These are phyloP conservation scores for Drosophila sulfurigaster DNA, from an alignment of 1,140 invertebrate genomes.

Conservation along the genomic window DNA sequence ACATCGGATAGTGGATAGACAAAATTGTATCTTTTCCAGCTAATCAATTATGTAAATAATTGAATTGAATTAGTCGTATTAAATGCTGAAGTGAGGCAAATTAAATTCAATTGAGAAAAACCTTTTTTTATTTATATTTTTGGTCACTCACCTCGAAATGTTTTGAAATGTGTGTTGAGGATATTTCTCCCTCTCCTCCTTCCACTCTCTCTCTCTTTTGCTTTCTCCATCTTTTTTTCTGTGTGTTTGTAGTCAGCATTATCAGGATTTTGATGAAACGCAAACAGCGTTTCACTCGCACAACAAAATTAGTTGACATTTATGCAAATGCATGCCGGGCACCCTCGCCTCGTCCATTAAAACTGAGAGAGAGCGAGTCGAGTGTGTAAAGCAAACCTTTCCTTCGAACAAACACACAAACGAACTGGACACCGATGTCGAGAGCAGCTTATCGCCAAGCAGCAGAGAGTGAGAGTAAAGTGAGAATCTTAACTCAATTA, in stretches of 20 bases:
- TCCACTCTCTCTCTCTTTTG: neutral
- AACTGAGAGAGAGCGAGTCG: neutral
- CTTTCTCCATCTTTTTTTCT: neutral
- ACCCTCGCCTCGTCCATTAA: neutral
- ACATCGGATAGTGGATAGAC: no score
- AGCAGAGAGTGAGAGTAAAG: neutral
- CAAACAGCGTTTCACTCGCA: constrained; percentile 58
- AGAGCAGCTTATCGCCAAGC: neutral
- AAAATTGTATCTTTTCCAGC: no score
- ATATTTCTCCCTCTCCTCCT: no score
- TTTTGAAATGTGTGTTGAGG: neutral
- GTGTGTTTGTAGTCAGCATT: constrained; percentile 33
- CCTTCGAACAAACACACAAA: no score
- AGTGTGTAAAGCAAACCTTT: no score
- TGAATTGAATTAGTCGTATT: no score
- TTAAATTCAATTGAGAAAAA: no score
- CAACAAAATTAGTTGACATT: constrained; percentile 77
- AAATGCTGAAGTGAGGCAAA: no score
- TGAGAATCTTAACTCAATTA: constrained; percentile 1
- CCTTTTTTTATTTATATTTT: neutral
- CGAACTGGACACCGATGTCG: no score
- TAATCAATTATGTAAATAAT: no score
- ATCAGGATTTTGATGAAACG: constrained; percentile 78
- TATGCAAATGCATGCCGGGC: constrained; percentile 75
- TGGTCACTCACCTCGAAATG: neutral